Evolutionary conservation across 2,113 vertebrate genomes (phyloP).

Genomic region (Notarius quadriscutis): DNA sequence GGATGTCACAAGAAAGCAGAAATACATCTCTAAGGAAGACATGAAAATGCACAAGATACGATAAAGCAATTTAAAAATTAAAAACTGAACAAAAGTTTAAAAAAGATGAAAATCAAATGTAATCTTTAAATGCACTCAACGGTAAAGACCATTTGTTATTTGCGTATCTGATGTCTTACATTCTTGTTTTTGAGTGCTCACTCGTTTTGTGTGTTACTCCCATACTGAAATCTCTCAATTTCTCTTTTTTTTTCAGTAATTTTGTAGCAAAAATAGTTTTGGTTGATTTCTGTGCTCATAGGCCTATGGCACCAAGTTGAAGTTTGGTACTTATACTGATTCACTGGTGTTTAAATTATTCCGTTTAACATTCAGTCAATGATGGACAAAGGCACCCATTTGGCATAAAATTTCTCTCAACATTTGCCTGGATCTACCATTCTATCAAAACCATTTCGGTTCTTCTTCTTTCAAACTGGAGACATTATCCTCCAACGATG

Average conservation of each 20-base stretch:
- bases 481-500: slow-evolving; percentile 48
- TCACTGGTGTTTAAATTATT: slow-evolving; percentile 62
- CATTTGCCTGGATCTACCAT: slow-evolving; percentile 62
- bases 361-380: slow-evolving; percentile 63
- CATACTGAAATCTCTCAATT: slow-evolving; percentile 28
- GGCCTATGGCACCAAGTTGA: slow-evolving; percentile 73
- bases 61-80: slow-evolving; percentile 51
- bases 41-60: slow-evolving; percentile 59
- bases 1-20: slow-evolving; percentile 79
- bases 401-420: slow-evolving; percentile 64
- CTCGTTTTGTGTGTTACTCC: slow-evolving; percentile 32
- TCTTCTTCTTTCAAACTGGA: slow-evolving; percentile 51
- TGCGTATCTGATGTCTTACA: slow-evolving; percentile 39
- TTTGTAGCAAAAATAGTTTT: slow-evolving; percentile 58
- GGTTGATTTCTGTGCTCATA: slow-evolving; percentile 59
- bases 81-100: slow-evolving; percentile 39
- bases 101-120: slow-evolving; percentile 38
- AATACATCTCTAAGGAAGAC: slow-evolving; percentile 77
- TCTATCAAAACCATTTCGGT: slow-evolving; percentile 63
- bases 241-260: slow-evolving; percentile 32
- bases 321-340: slow-evolving; percentile 64
- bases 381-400: slow-evolving; percentile 78
- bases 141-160: slow-evolving; percentile 38
- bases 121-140: slow-evolving; percentile 38
- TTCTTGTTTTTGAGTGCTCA: slow-evolving; percentile 41